These are phyloP conservation scores for Leptinotarsa undecemlineata DNA, from an alignment of 1,140 invertebrate genomes.

Conservation along the genomic window DNA sequence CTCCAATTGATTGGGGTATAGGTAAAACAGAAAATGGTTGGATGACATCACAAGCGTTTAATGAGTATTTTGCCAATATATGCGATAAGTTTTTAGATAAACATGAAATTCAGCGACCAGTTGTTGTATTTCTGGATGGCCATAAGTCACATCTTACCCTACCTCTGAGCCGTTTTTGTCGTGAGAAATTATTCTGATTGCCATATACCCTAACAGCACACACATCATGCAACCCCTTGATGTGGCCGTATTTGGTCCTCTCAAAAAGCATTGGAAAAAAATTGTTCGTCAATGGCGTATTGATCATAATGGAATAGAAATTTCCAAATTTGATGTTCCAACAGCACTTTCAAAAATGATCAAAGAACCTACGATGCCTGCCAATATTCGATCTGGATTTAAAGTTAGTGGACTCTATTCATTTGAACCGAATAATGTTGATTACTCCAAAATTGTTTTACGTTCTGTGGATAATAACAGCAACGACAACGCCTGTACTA, in stretches of 20 bases:
- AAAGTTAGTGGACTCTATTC: too few relatives aligned
- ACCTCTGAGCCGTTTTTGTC: background rate
- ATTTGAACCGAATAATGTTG: too few relatives aligned
- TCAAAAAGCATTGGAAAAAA: background rate
- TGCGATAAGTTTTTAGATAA: too few relatives aligned
- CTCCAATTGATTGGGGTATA: too few relatives aligned
- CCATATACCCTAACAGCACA: background rate
- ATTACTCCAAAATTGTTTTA: too few relatives aligned
- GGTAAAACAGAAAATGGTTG: too few relatives aligned
- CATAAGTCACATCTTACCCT: slow-evolving; percentile 7
- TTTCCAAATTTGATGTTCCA: background rate
- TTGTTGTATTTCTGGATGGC: background rate
- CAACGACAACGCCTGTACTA: too few relatives aligned
- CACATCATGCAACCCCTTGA: slow-evolving; percentile 8
- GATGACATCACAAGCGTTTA: too few relatives aligned
- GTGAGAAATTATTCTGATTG: slow-evolving; percentile 3
- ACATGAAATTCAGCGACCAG: background rate
- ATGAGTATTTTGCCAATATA: too few relatives aligned
- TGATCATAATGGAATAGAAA: background rate
- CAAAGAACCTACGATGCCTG: too few relatives aligned
- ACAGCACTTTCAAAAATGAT: background rate
- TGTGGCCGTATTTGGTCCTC: background rate
- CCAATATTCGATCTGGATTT: too few relatives aligned
- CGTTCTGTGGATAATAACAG: too few relatives aligned
- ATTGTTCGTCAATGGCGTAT: background rate